Evolutionary conservation across 2,797 vertebrate species (phyloP).

Genomic region (Champsocephalus gunnari): DNA sequence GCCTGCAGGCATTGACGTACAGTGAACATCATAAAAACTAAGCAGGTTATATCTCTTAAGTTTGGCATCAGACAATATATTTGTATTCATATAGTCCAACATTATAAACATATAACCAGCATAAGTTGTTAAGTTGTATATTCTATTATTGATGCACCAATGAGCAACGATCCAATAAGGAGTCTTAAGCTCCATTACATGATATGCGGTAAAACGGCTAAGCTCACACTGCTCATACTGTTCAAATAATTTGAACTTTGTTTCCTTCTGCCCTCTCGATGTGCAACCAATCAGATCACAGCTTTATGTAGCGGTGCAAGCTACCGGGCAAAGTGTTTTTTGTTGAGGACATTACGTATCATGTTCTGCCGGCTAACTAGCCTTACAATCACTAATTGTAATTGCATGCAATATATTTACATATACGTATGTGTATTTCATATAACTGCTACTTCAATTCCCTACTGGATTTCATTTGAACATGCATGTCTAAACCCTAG

Average conservation of each 20-base stretch:
- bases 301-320: too few relatives aligned
- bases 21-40: not conserved
- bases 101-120: too few relatives aligned
- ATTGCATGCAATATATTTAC: constrained; percentile 6
- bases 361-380: not conserved
- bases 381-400: constrained; percentile 27
- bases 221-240: too few relatives aligned
- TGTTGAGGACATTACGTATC: too few relatives aligned
- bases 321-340: too few relatives aligned
- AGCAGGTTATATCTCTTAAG: not conserved
- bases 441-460: constrained; percentile 46
- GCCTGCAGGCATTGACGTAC: not conserved
- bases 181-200: not conserved
- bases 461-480: constrained; percentile 54
- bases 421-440: constrained; percentile 11
- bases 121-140: not conserved
- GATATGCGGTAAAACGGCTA: too few relatives aligned
- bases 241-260: too few relatives aligned
- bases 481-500: constrained; percentile 21
- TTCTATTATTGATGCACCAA: not conserved
- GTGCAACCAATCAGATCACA: too few relatives aligned
- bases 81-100: too few relatives aligned
- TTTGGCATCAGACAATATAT: too few relatives aligned
- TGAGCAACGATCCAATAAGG: constrained; percentile 1
- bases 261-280: too few relatives aligned